These are phyloP conservation scores for Musca vetustissima DNA, from an alignment of 1,140 invertebrate species.

Conservation along the genomic window DNA sequence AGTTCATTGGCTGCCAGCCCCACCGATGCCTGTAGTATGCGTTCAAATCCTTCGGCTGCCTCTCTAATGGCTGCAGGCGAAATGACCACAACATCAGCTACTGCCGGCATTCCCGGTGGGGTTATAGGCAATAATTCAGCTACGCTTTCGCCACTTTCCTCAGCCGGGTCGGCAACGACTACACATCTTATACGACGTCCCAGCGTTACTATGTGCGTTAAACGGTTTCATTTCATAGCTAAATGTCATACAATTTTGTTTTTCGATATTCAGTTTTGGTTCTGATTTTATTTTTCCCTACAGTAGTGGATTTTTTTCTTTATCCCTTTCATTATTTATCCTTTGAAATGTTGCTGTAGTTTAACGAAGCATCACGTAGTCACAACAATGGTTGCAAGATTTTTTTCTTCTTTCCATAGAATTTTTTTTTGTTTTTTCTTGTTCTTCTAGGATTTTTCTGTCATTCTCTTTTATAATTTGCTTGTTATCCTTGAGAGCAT, in stretches of 20 bases:
- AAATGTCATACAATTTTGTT: background rate
- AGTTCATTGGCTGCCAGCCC: constrained; percentile 53
- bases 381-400: background rate
- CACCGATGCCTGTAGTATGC: constrained; percentile 53
- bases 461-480: background rate
- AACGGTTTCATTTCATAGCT: constrained; percentile 1
- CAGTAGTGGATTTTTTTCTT: background rate
- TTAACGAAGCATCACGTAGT: background rate
- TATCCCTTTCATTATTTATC: background rate
- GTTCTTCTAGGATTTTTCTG: no score
- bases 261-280: background rate
- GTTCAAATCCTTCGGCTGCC: constrained; percentile 53
- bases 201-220: constrained; percentile 54
- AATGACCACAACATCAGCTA: constrained; percentile 44
- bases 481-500: no score
- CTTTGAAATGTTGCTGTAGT: background rate
- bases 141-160: constrained; percentile 45
- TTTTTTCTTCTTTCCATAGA: background rate
- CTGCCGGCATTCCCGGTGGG: constrained; percentile 28
- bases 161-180: constrained; percentile 34
- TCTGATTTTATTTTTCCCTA: background rate
- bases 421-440: background rate
- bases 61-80: constrained; percentile 45
- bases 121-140: constrained; percentile 33
- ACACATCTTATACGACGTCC: constrained; percentile 53